phyloP scores from a whole-genome alignment of 2,113 vertebrate species.

The Coregonus clupeaformis region DNA sequence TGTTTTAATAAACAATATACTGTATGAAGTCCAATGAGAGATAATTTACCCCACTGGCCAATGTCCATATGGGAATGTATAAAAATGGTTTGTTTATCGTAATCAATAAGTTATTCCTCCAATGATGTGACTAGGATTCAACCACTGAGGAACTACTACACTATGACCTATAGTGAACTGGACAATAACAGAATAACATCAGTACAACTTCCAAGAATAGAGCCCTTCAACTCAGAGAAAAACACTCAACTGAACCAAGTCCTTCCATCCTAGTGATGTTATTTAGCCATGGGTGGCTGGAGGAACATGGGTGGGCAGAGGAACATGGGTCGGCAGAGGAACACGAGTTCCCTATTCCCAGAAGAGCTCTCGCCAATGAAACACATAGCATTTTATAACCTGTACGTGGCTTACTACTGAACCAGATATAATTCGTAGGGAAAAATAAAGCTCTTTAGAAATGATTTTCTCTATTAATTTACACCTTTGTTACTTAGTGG shows the following conservation, averaged over 20 bases:
- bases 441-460: background rate
- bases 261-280: background rate
- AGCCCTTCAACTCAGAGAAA: background rate
- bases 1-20: background rate
- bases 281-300: background rate
- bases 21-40: slow-evolving; percentile 8
- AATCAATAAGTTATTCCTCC: background rate
- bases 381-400: background rate
- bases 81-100: background rate
- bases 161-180: background rate
- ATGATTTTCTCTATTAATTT: background rate
- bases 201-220: background rate
- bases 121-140: background rate
- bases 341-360: background rate
- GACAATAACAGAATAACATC: background rate
- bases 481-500: background rate
- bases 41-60: background rate
- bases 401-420: slow-evolving; percentile 22
- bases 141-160: background rate
- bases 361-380: background rate
- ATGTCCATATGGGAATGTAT: slow-evolving; percentile 9
- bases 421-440: background rate
- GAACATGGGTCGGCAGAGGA: background rate
- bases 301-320: background rate
- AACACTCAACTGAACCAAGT: background rate